These are phyloP conservation scores for Myopa tessellatipennis DNA, from an alignment of 2,888 invertebrate genomes.

Conservation along the genomic window DNA sequence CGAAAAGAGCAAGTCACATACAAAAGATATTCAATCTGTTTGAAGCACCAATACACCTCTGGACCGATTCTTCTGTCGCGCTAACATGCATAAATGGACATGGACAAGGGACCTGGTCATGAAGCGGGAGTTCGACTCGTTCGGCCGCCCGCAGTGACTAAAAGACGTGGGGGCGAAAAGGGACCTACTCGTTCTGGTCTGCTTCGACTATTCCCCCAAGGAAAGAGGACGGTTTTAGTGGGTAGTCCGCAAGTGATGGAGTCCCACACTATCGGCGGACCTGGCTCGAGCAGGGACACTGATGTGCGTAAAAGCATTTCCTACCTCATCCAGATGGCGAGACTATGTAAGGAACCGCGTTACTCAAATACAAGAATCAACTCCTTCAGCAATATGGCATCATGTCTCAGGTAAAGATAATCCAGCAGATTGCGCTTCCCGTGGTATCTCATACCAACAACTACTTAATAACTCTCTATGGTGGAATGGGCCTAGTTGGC, in stretches of 20 bases:
- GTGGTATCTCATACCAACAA: not conserved
- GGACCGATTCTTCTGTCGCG: slow-evolving; percentile 31
- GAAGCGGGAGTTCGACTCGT: too few species aligned
- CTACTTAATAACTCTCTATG: not conserved
- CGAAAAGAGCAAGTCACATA: slow-evolving; percentile 36
- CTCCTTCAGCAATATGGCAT: not conserved
- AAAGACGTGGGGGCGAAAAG: too few species aligned
- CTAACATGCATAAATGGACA: slow-evolving; percentile 32
- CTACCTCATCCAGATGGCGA: not conserved
- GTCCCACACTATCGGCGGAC: too few species aligned
- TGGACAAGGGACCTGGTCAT: too few species aligned
- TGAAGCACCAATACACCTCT: slow-evolving; percentile 9
- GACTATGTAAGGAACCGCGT: not conserved
- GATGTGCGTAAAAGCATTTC: too few species aligned
- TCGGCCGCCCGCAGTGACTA: too few species aligned
- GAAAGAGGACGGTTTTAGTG: too few species aligned
- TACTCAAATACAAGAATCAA: not conserved
- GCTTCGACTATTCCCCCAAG: too few species aligned
- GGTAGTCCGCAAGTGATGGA: too few species aligned
- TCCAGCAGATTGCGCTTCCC: not conserved
- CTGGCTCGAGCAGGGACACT: too few species aligned
- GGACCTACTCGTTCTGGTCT: too few species aligned
- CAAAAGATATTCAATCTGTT: slow-evolving; percentile 32
- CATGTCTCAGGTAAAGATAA: not conserved
- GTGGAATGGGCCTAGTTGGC: not conserved